Percentiles rank a stretch among this genome's conserved stretches.
These are phyloP conservation scores for Corapipo altera DNA, from an alignment of 2,113 vertebrate species.

Conservation along the genomic window DNA sequence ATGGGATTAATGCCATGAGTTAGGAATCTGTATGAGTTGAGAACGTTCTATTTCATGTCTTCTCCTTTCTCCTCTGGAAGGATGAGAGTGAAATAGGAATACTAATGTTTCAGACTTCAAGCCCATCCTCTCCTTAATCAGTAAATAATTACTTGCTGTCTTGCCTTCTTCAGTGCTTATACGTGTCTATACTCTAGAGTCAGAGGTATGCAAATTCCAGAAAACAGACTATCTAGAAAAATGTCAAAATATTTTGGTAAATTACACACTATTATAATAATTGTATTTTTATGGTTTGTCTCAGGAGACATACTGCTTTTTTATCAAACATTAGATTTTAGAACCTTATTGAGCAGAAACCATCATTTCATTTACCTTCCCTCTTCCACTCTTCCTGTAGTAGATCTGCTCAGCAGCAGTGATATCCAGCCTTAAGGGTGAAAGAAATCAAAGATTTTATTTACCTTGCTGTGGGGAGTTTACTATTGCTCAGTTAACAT, in stretches of 20 bases:
- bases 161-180: background rate
- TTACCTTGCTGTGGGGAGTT: background rate
- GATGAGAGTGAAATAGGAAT: background rate
- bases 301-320: background rate
- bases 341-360: background rate
- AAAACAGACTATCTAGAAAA: background rate
- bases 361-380: background rate
- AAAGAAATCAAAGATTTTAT: background rate
- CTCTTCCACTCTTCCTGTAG: background rate
- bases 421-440: background rate
- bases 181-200: background rate
- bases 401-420: background rate
- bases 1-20: background rate
- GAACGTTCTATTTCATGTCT: constrained; percentile 30
- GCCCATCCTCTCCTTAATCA: background rate
- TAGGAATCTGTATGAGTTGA: background rate
- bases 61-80: constrained; percentile 15
- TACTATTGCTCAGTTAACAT: background rate
- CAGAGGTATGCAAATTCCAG: constrained; percentile 12
- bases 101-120: background rate
- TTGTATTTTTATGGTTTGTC: background rate
- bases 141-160: constrained; percentile 23
- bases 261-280: background rate
- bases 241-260: constrained; percentile 29
- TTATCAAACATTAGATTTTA: background rate